Evolutionary conservation across 1,140 invertebrate genomes (phyloP), one percentile per base, ranked within the genome.

Genomic region (Eueides isabella): DNA sequence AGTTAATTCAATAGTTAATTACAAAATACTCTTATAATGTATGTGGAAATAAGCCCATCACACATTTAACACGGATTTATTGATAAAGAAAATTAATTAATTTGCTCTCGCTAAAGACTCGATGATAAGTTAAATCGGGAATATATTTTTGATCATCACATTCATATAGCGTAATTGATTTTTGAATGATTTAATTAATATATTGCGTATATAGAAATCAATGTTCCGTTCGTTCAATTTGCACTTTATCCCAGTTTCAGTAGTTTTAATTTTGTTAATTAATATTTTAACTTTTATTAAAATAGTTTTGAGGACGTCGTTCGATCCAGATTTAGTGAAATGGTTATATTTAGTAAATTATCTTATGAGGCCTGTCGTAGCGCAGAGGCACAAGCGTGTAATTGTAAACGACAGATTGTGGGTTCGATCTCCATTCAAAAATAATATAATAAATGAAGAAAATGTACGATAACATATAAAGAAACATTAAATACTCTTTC

Each of bases 71-170:
- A 55, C 19, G 26, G 19, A 55, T 55, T 55, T 55, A 55, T 23
- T 55, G 48, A 55, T 55, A 26, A 23, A 55, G 48, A 55, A 55
- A 55, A 55, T 55, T 55, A 55, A 55, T 55, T 55, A 55, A 55
- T 23, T 55, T 11, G 48, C 11, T 5, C 48, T 55, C 48, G 23
- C 48, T 55, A 55, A 26, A 26, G 48, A 55, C 48, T 26, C 48
- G 48, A 55, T 55, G 19, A 55, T 55, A 55, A 26, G 48, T 55
- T 55, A 55, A 55, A 55, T 55, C 48, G 19, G 19, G 11, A 55
- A 55, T 55, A 55, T 55, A 55, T 55, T 55, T 38, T 55, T n/a
- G 48, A 55, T 55, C 48, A 55, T 55, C 48, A 23, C 19, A 38
- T 55, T 55, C 48, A 55, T n/a, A 12, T 55, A 26, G 0, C 19